Conservation (phyloP, 2,113 vertebrate genomes). For the Ceyx margarethae region DNA sequence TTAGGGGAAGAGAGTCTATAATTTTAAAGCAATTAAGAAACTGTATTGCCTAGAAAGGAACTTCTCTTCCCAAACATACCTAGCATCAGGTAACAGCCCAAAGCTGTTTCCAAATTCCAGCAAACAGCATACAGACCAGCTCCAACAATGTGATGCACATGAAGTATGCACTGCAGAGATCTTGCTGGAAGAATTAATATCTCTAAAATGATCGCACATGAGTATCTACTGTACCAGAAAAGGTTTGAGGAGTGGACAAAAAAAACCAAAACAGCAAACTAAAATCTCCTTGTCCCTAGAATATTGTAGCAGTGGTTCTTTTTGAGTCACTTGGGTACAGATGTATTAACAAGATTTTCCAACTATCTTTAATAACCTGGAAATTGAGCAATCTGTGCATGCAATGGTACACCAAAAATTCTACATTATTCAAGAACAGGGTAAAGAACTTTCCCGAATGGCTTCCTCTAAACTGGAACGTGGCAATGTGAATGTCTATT, state of each 20-base stretch:
- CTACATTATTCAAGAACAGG: neutral
- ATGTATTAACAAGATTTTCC: neutral
- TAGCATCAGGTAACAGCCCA: neutral
- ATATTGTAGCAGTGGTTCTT: neutral
- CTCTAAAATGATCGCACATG: neutral
- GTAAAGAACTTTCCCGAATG: neutral
- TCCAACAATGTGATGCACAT: neutral
- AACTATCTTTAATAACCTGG: neutral
- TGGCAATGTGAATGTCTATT: neutral
- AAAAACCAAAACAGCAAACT: neutral
- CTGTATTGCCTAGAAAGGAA: neutral
- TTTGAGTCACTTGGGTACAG: neutral
- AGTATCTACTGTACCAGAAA: neutral
- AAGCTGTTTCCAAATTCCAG: neutral
- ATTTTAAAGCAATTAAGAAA: constrained; percentile 4
- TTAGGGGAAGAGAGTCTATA: neutral
- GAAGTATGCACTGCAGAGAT: neutral
- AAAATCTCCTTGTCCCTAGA: neutral
- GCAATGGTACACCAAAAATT: neutral
- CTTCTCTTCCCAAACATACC: neutral
- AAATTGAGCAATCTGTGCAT: neutral
- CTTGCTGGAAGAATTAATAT: neutral
- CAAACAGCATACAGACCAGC: neutral
- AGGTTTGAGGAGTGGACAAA: neutral
- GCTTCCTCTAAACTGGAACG: neutral